phyloP scores from a whole-genome alignment of 2,797 vertebrate species.

The Gymnothorax javanicus region DNA sequence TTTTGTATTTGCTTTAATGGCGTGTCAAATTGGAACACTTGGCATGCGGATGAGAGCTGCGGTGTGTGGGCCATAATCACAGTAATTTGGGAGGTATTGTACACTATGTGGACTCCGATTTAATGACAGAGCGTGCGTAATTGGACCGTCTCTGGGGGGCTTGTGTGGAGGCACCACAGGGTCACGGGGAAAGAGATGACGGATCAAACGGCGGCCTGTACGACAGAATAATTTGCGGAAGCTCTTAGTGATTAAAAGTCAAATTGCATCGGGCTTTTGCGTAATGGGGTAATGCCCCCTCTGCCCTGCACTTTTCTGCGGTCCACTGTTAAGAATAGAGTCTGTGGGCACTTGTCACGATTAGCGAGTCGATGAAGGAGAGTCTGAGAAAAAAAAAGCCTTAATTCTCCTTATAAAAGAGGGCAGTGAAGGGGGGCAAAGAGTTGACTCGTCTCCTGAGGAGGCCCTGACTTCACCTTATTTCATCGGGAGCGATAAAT shows the following conservation, averaged over 20 bases:
- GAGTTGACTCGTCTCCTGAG: slow-evolving; percentile 32
- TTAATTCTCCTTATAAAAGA: not conserved
- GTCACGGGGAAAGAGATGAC: not conserved
- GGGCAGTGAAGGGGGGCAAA: not conserved
- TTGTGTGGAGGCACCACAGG: not conserved
- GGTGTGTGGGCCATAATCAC: not conserved
- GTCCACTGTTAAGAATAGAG: not conserved
- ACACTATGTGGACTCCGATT: not conserved
- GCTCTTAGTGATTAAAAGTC: not conserved
- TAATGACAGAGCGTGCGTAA: not conserved
- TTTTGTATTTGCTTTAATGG: not conserved
- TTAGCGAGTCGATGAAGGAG: slow-evolving; percentile 12
- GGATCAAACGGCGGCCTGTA: not conserved
- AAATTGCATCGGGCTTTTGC: not conserved
- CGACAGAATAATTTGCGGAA: not conserved
- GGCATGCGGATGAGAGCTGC: not conserved
- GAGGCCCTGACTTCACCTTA: slow-evolving; percentile 41
- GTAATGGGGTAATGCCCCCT: not conserved
- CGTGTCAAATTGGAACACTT: not conserved
- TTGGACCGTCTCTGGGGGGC: not conserved
- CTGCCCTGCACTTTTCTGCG: not conserved
- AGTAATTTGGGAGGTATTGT: not conserved
- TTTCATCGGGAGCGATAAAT: slow-evolving; percentile 46
- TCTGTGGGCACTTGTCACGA: not conserved
- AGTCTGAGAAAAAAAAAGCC: slow-evolving; percentile 9